Percentiles rank a stretch among this genome's conserved stretches.
Evolutionary conservation across 2,888 invertebrate species (phyloP).

Genomic region (Diploptera punctata): DNA sequence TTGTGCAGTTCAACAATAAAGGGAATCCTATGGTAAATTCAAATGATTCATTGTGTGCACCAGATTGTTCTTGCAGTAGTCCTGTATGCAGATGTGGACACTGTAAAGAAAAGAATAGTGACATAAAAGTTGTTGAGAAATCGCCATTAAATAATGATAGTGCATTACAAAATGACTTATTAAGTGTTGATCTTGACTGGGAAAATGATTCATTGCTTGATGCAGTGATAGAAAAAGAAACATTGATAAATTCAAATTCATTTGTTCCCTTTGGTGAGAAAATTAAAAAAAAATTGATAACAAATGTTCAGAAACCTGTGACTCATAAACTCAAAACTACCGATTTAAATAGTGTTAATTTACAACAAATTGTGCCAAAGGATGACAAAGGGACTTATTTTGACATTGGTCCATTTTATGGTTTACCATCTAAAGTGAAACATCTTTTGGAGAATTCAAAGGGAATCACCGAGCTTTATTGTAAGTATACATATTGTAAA

Average conservation of each 20-base stretch:
- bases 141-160: too few relatives aligned
- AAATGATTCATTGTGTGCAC: too few relatives aligned
- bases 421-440: conserved; percentile 74
- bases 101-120: too few relatives aligned
- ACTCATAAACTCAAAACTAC: conserved; percentile 9
- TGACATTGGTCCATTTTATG: conserved; percentile 70
- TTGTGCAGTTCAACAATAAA: too few relatives aligned
- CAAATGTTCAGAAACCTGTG: conserved; percentile 38
- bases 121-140: too few relatives aligned
- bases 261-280: conserved; percentile 38
- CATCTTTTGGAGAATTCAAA: conserved; percentile 75
- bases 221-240: neutral
- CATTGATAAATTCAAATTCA: neutral
- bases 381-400: conserved; percentile 33
- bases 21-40: too few relatives aligned
- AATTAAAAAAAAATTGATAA: conserved; percentile 37
- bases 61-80: too few relatives aligned
- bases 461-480: conserved; percentile 82
- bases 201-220: conserved; percentile 29
- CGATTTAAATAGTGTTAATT: neutral
- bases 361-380: neutral
- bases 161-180: neutral
- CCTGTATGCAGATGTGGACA: too few relatives aligned
- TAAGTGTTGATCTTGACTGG: conserved; percentile 10
- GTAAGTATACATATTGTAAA: conserved; percentile 58